Conservation (phyloP, 2,888 invertebrate genomes). For the Drosophila meridionalis region DNA sequence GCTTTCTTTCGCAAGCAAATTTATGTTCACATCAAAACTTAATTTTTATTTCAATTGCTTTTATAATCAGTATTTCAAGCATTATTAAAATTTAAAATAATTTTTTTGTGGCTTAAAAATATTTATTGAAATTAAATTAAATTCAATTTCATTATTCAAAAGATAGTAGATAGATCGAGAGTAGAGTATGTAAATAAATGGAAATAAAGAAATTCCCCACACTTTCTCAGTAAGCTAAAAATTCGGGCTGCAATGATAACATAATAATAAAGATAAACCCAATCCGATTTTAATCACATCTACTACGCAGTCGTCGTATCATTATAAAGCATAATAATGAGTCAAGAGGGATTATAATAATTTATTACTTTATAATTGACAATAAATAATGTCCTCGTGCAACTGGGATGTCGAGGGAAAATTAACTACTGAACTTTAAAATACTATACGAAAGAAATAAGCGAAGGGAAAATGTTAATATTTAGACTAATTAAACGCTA, state of each 20-base stretch:
- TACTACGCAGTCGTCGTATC: background rate
- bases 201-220: too few relatives aligned
- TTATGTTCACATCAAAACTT: background rate
- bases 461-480: background rate
- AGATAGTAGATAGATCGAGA: too few relatives aligned
- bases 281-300: conserved; percentile 1
- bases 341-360: background rate
- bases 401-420: background rate
- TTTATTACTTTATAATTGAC: background rate
- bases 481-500: background rate
- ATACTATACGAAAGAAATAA: background rate
- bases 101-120: background rate
- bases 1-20: background rate
- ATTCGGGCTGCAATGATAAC: background rate
- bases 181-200: too few relatives aligned
- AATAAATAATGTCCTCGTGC: conserved; percentile 3
- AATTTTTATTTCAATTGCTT: background rate
- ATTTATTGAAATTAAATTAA: background rate
- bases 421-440: background rate
- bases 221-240: background rate
- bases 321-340: background rate
- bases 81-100: too few relatives aligned
- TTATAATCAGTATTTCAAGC: background rate
- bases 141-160: background rate
- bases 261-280: conserved; percentile 4